These are phyloP conservation scores for Urocyon cinereoargenteus DNA, from an alignment of 2,797 vertebrate species.

Conservation along the genomic window DNA sequence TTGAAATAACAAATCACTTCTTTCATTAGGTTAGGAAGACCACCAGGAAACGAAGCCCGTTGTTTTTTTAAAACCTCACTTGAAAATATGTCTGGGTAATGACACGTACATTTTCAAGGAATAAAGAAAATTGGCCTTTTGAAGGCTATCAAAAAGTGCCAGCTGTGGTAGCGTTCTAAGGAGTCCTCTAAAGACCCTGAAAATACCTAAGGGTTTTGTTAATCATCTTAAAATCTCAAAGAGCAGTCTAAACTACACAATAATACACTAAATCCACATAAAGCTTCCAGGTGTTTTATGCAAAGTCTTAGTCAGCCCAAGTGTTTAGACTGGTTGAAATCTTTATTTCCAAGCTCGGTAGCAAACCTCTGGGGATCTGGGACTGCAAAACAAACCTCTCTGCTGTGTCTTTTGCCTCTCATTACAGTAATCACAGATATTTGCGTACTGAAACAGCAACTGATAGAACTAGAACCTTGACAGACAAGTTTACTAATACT, in stretches of 20 bases:
- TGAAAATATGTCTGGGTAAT: slow-evolving; percentile 69
- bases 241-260: not conserved
- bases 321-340: slow-evolving; percentile 56
- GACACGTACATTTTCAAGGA: slow-evolving; percentile 26
- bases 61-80: slow-evolving; percentile 42
- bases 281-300: slow-evolving; percentile 49
- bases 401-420: slow-evolving; percentile 6
- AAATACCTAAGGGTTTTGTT: not conserved
- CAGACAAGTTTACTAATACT: not conserved
- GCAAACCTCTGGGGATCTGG: slow-evolving; percentile 52
- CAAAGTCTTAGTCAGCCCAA: slow-evolving; percentile 60
- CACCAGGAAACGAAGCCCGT: slow-evolving; percentile 62
- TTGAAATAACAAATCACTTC: slow-evolving; percentile 76
- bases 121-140: not conserved
- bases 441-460: not conserved
- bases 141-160: slow-evolving; percentile 6
- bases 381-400: slow-evolving; percentile 56
- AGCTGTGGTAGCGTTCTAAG: not conserved
- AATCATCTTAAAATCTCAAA: slow-evolving; percentile 67
- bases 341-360: slow-evolving; percentile 62
- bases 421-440: not conserved
- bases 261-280: slow-evolving; percentile 34
- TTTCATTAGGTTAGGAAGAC: slow-evolving; percentile 78
- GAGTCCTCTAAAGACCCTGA: not conserved
- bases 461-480: slow-evolving; percentile 46